Percentiles rank a stretch among this genome's conserved stretches.
Conservation (phyloP, 1,140 invertebrate species). For the Kradibia gibbosae region DNA sequence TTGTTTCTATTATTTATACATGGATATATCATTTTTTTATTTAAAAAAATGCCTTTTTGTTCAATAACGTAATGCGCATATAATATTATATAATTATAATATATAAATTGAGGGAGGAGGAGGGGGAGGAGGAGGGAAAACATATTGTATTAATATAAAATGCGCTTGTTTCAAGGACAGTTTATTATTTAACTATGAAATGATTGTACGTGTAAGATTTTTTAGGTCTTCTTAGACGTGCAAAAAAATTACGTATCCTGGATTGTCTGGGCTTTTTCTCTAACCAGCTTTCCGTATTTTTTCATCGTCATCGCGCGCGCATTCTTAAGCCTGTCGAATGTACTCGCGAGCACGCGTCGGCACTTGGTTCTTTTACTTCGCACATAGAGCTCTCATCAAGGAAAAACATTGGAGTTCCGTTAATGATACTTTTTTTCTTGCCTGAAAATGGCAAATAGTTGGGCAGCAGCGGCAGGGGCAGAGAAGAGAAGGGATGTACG, state of each 20-base stretch:
- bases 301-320: neutral
- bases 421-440: slow-evolving; percentile 45
- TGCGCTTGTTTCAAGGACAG: neutral
- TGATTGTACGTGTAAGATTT: slow-evolving; percentile 4
- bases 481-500: neutral
- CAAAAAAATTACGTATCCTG: neutral
- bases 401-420: slow-evolving; percentile 43
- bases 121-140: neutral
- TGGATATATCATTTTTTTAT: too few relatives aligned
- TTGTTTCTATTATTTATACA: slow-evolving; percentile 3
- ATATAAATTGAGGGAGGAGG: too few relatives aligned
- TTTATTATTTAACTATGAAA: slow-evolving; percentile 33
- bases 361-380: slow-evolving; percentile 12
- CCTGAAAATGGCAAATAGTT: neutral
- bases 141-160: slow-evolving; percentile 29
- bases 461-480: neutral
- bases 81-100: too few relatives aligned
- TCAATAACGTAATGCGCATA: slow-evolving; percentile 1
- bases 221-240: neutral
- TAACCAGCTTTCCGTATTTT: neutral
- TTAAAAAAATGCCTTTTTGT: too few relatives aligned
- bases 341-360: neutral
- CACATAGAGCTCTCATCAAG: slow-evolving; percentile 23
- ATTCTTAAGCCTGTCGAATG: slow-evolving; percentile 26
- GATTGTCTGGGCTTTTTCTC: neutral